Conservation (phyloP, 2,888 invertebrate genomes). For the Microdon myrmicae region DNA sequence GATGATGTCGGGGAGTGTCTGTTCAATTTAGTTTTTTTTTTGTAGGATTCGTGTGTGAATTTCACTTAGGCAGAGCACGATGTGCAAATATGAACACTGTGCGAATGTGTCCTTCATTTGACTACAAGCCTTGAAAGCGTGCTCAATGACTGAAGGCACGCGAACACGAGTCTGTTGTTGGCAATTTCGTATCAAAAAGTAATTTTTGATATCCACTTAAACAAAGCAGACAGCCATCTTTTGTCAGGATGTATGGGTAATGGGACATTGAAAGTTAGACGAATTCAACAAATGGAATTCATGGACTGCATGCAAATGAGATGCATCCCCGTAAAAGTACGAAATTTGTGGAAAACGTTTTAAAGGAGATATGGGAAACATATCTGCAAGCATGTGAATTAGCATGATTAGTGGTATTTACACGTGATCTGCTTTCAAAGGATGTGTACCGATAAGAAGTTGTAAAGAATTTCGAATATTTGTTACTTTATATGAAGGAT, state of each 20-base stretch:
- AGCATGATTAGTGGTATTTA: too few relatives aligned
- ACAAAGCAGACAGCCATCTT: neutral
- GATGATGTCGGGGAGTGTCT: constrained; percentile 41
- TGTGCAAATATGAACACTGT: neutral
- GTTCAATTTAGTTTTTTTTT: constrained; percentile 14
- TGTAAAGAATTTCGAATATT: too few relatives aligned
- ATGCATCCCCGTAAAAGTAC: constrained; percentile 4
- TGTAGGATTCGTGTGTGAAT: constrained; percentile 23
- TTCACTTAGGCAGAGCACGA: neutral
- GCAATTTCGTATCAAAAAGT: constrained; percentile 38
- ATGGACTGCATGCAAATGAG: constrained; percentile 45
- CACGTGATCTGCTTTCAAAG: too few relatives aligned
- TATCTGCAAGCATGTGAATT: too few relatives aligned
- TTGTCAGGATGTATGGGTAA: neutral
- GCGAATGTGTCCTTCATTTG: constrained; percentile 33
- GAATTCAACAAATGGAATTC: constrained; percentile 36
- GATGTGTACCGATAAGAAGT: too few relatives aligned
- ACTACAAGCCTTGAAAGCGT: neutral
- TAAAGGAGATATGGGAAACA: too few relatives aligned
- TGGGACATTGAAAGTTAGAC: constrained; percentile 31
- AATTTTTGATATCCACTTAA: constrained; percentile 30
- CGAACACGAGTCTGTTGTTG: constrained; percentile 24
- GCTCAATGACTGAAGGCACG: neutral
- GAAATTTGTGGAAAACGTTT: too few relatives aligned
- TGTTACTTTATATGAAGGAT: too few relatives aligned